Percentiles rank a stretch among this genome's conserved stretches.
phyloP scores from a whole-genome alignment of 64 coral and sea anemone species.

The Actinia tenebrosa region DNA sequence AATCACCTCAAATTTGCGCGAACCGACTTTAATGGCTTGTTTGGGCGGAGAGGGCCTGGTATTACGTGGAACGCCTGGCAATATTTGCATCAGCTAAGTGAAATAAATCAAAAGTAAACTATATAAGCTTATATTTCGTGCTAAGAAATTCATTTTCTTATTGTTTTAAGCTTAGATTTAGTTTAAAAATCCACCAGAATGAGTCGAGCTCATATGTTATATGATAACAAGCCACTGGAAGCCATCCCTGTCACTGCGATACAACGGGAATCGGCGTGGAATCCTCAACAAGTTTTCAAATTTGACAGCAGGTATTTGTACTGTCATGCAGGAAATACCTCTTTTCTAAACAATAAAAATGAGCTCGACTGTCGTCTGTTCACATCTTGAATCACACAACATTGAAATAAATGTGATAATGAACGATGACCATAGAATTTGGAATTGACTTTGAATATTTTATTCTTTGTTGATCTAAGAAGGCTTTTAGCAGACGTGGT shows the following conservation, averaged over 20 bases:
- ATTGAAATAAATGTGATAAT: no score
- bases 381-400: no score
- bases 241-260: conserved; percentile 59
- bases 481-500: no score
- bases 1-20: background rate
- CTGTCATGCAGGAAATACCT: background rate
- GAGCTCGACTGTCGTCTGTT: background rate
- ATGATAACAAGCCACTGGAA: conserved; percentile 79
- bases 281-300: conserved; percentile 52
- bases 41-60: background rate
- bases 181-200: conserved; percentile 13
- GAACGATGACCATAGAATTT: no score
- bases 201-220: conserved; percentile 83
- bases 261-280: conserved; percentile 52
- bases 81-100: background rate
- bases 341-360: background rate
- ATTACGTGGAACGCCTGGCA: background rate
- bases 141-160: background rate
- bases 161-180: background rate
- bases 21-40: background rate
- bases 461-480: background rate
- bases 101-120: background rate
- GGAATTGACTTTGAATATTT: background rate
- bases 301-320: conserved; percentile 36
- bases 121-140: background rate